phyloP scores from a whole-genome alignment of 2,113 vertebrate genomes.

The Sarotherodon lohbergeri region DNA sequence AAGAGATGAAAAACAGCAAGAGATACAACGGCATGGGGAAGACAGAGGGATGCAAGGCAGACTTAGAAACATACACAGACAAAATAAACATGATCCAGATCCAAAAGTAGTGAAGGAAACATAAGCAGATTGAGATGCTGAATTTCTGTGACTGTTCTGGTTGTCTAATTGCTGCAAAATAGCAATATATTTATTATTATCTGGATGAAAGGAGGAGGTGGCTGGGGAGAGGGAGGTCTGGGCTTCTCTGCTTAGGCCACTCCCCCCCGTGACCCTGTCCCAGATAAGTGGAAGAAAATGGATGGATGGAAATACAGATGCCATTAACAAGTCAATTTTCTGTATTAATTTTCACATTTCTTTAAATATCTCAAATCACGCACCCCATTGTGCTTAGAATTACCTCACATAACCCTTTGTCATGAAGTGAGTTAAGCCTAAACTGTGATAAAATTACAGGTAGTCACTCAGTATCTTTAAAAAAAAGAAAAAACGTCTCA shows the following conservation, averaged over 20 bases:
- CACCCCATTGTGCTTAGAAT: neutral
- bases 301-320: neutral
- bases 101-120: neutral
- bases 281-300: accelerated
- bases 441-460: neutral
- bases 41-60: neutral
- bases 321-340: conserved; percentile 15
- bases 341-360: conserved; percentile 10
- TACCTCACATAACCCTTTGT: neutral
- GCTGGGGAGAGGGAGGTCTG: no score
- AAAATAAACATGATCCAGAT: neutral
- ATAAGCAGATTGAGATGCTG: neutral
- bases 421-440: neutral
- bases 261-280: neutral
- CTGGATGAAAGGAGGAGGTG: neutral
- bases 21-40: neutral
- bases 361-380: conserved; percentile 33
- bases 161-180: conserved; percentile 43
- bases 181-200: conserved; percentile 32
- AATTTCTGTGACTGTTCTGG: neutral
- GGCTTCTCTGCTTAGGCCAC: neutral
- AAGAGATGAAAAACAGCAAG: neutral
- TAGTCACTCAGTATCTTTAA: neutral
- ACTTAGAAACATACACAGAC: neutral
- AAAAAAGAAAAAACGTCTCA: neutral